Evolutionary conservation across 2,888 invertebrate genomes (phyloP).

Genomic region (Drosophila sordidapex): DNA sequence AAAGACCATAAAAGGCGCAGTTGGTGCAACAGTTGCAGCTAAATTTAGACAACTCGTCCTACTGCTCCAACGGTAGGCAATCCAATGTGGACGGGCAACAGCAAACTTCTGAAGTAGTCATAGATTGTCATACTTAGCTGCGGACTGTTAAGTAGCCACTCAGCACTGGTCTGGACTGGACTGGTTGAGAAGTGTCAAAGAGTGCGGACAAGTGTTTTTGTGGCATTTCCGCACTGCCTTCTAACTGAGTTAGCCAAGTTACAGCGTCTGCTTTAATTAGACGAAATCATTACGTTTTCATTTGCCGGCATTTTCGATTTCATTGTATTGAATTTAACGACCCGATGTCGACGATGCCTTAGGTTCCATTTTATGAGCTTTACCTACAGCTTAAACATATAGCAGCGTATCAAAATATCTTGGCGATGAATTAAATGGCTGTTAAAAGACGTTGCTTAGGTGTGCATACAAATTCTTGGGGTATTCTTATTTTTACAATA

Average conservation of each 20-base stretch:
- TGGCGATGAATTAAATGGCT: slow-evolving; percentile 25
- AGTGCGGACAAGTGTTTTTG: slow-evolving; percentile 42
- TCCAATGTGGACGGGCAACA: slow-evolving; percentile 9
- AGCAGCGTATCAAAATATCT: slow-evolving; percentile 29
- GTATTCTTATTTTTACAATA: slow-evolving; percentile 36
- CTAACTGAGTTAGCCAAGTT: slow-evolving; percentile 68
- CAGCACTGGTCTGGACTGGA: slow-evolving; percentile 11
- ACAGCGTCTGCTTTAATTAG: slow-evolving; percentile 68
- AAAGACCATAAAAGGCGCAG: slow-evolving; percentile 74
- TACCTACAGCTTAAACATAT: slow-evolving; percentile 26
- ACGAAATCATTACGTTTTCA: slow-evolving; percentile 74
- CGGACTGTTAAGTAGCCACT: slow-evolving; percentile 30
- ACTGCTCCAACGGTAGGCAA: slow-evolving; percentile 11
- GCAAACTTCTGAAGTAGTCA: slow-evolving; percentile 55
- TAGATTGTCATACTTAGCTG: slow-evolving; percentile 74
- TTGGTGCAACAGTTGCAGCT: slow-evolving; percentile 62
- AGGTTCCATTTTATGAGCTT: slow-evolving; percentile 49
- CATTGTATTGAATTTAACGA: slow-evolving; percentile 70
- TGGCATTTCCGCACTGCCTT: slow-evolving; percentile 73
- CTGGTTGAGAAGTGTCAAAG: slow-evolving; percentile 45
- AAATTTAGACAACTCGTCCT: slow-evolving; percentile 70
- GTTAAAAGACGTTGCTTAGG: slow-evolving; percentile 8
- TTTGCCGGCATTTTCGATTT: slow-evolving; percentile 68
- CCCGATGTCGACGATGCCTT: slow-evolving; percentile 21
- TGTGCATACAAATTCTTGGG: slow-evolving; percentile 17